phyloP scores from a whole-genome alignment of 2,113 vertebrate genomes.

The Phrynosoma blainvillii region DNA sequence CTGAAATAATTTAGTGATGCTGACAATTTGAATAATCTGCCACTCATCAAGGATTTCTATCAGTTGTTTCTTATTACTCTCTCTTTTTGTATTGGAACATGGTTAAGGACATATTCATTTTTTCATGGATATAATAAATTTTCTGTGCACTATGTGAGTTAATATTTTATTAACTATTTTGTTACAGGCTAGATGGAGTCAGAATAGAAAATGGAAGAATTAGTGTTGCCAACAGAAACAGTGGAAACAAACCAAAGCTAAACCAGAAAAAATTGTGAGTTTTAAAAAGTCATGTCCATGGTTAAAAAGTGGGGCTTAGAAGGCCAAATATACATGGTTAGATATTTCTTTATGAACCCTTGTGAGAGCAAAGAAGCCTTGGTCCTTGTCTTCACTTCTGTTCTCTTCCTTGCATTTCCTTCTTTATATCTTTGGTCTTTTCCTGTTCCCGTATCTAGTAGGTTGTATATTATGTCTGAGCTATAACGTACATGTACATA shows the following conservation, averaged over 20 bases:
- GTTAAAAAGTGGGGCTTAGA: not conserved
- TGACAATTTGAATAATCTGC: not conserved
- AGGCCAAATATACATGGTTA: not conserved
- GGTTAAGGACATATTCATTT: not conserved
- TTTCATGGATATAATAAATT: not conserved
- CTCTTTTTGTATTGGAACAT: not conserved
- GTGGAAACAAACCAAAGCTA: conserved; percentile 84
- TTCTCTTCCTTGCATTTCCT: not conserved
- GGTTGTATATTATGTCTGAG: not conserved
- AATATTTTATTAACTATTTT: not conserved
- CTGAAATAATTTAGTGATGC: not conserved
- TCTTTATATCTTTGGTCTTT: not conserved
- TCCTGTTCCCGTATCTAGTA: not conserved
- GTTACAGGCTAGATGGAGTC: conserved; percentile 89
- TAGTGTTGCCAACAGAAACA: conserved; percentile 83
- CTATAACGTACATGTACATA: too few species aligned
- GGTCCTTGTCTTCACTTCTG: not conserved
- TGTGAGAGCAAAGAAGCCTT: not conserved
- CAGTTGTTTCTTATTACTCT: conserved; percentile 1
- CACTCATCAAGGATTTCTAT: not conserved
- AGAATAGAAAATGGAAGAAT: conserved; percentile 91
- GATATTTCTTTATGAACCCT: not conserved
- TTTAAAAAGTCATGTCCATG: not conserved
- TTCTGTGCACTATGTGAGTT: not conserved
- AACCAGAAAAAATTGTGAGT: conserved; percentile 87